phyloP scores from a whole-genome alignment of 2,888 invertebrate species.

The Cacoxenus indagator region DNA sequence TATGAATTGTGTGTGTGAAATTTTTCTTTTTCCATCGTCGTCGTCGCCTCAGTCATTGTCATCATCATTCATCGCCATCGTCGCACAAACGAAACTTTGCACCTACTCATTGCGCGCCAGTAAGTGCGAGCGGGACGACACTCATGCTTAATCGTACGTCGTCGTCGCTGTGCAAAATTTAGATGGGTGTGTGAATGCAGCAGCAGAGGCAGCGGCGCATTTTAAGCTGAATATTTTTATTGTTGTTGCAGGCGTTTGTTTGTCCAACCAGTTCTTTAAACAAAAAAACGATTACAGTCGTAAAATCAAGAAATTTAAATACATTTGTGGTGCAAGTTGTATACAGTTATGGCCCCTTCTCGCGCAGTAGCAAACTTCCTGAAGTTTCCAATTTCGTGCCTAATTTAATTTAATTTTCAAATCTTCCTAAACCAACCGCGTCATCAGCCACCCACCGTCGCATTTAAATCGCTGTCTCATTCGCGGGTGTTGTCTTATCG shows the following conservation, averaged over 20 bases:
- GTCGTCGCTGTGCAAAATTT: neutral
- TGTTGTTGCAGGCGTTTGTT: neutral
- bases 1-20: constrained; percentile 63
- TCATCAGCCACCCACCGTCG: too few species aligned
- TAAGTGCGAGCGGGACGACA: constrained; percentile 44
- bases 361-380: too few species aligned
- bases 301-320: neutral
- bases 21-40: constrained; percentile 56
- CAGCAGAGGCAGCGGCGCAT: neutral
- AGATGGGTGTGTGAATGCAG: constrained; percentile 18
- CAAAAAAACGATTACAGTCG: neutral
- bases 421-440: too few species aligned
- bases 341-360: neutral
- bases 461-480: neutral
- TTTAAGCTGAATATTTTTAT: neutral
- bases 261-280: neutral
- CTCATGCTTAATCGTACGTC: constrained; percentile 43
- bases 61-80: constrained; percentile 43
- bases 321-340: neutral
- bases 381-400: neutral
- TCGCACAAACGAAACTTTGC: constrained; percentile 7
- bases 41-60: constrained; percentile 40
- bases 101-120: neutral
- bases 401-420: constrained; percentile 12
- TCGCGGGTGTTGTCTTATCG: neutral